phyloP scores from a whole-genome alignment of 2,797 vertebrate species.

The Premnoplex brunnescens region DNA sequence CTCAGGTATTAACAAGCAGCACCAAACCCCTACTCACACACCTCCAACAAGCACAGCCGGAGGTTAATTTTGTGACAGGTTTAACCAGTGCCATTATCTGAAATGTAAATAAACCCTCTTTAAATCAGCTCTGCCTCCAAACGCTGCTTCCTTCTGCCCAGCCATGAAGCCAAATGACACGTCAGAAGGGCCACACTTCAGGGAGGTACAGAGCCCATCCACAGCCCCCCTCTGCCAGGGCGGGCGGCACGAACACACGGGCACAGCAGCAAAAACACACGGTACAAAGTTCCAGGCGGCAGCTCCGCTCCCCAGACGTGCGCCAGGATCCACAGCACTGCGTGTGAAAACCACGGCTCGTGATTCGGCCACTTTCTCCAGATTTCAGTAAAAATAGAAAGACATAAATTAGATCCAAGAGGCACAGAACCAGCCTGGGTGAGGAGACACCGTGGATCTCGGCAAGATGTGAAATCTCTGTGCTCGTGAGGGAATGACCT shows the following conservation, averaged over 20 bases:
- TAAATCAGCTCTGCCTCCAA: not conserved
- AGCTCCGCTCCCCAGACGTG: not conserved
- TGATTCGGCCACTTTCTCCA: rapidly evolving
- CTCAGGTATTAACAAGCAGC: not conserved
- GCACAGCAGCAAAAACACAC: not conserved
- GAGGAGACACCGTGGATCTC: not conserved
- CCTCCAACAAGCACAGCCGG: not conserved
- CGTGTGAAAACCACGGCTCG: rapidly evolving
- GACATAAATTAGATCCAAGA: not conserved
- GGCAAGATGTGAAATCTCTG: slow-evolving; percentile 14
- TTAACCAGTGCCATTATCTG: not conserved
- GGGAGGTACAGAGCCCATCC: not conserved
- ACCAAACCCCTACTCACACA: not conserved
- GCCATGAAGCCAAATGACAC: not conserved
- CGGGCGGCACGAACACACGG: rapidly evolving
- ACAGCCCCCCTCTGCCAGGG: rapidly evolving
- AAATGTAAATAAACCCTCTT: not conserved
- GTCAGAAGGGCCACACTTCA: not conserved
- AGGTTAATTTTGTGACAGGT: not conserved
- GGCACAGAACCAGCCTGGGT: not conserved
- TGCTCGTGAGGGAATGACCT: slow-evolving; percentile 72
- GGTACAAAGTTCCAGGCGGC: not conserved
- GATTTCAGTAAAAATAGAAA: not conserved
- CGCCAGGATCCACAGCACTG: rapidly evolving
- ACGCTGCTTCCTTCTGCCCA: not conserved